Percentiles rank a stretch among this genome's conserved stretches.
phyloP scores from a whole-genome alignment of 92 coral and sea anemone genomes.

The Meandrina meandrites region DNA sequence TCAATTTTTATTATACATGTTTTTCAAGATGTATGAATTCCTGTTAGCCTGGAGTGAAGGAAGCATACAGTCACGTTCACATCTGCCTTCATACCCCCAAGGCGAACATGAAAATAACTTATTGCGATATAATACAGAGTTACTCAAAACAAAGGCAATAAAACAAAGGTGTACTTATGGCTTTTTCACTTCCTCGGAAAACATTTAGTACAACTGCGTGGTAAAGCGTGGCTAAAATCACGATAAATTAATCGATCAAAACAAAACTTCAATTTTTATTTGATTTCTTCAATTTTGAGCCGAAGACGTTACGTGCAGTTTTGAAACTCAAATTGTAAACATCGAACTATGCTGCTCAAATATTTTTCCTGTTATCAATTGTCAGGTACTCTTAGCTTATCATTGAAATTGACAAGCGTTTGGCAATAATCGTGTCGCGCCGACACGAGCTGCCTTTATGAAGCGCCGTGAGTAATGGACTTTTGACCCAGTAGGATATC shows the following conservation, averaged over 20 bases:
- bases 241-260: not conserved
- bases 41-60: not conserved
- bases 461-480: not conserved
- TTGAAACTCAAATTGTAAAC: not conserved
- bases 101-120: not conserved
- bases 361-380: not conserved
- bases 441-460: not conserved
- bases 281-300: not conserved
- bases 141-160: not conserved
- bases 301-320: not conserved
- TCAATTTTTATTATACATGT: not conserved
- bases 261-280: not conserved
- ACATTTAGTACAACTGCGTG: slow-evolving; percentile 9
- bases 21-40: not conserved
- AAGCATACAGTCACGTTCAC: not conserved
- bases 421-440: not conserved
- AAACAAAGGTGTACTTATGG: not conserved
- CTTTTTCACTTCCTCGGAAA: not conserved
- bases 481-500: not conserved
- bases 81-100: not conserved
- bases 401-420: not conserved
- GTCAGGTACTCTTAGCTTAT: not conserved
- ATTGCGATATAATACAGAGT: not conserved
- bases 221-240: slow-evolving; percentile 9
- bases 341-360: not conserved